A percentile compares a stretch with the other conserved stretches of the same genome.
Evolutionary conservation across 2,113 vertebrate genomes (phyloP).

Genomic region (Triplophysa rosa): DNA sequence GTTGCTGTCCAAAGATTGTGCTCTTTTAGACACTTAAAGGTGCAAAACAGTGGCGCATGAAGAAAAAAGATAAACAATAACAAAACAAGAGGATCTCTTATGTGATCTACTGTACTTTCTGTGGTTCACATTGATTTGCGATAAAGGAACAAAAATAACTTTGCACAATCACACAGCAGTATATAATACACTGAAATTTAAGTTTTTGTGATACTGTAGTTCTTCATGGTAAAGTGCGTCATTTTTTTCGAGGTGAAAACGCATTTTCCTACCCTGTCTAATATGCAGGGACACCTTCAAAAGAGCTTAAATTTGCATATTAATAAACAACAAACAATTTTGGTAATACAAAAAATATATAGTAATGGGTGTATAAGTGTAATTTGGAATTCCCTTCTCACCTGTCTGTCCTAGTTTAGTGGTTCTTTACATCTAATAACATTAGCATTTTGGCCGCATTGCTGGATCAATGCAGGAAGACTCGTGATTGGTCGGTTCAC

Average conservation of each 20-base stretch:
- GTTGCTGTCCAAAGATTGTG: not conserved
- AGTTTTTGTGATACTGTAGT: too few relatives aligned
- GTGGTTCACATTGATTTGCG: not conserved
- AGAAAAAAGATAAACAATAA: conserved; percentile 4
- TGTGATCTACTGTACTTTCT: not conserved
- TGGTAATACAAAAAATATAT: too few relatives aligned
- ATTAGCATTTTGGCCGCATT: not conserved
- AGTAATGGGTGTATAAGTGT: too few relatives aligned
- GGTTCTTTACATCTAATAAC: conserved; percentile 2
- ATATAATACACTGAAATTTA: too few relatives aligned
- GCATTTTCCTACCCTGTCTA: too few relatives aligned
- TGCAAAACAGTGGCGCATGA: not conserved
- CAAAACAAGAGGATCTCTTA: conserved; percentile 1
- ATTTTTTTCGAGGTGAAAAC: too few relatives aligned
- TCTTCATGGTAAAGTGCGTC: too few relatives aligned
- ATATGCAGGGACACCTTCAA: too few relatives aligned
- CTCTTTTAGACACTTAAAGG: too few relatives aligned
- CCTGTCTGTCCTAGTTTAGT: not conserved
- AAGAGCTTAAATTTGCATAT: too few relatives aligned
- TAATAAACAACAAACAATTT: too few relatives aligned
- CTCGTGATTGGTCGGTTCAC: not conserved
- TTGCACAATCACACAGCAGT: too few relatives aligned
- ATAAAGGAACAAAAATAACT: not conserved
- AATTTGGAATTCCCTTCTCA: not conserved
- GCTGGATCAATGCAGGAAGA: conserved; percentile 21